Conservation (phyloP, 2,797 vertebrate species). For the Enteromius argenteus region DNA sequence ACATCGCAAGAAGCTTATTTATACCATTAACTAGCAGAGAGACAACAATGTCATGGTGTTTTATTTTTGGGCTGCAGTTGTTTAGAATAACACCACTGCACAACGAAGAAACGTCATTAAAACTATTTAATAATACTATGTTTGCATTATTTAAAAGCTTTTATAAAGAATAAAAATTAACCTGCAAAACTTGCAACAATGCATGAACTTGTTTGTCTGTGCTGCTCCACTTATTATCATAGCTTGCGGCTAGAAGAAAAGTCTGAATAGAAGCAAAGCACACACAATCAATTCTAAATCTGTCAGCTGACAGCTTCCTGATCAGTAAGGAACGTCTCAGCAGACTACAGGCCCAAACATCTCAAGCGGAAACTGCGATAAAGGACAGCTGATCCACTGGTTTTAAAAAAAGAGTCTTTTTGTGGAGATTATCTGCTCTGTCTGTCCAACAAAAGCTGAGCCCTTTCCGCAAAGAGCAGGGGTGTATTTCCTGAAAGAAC, state of each 20-base stretch:
- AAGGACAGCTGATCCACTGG: constrained; percentile 15
- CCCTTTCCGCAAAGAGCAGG: not conserved
- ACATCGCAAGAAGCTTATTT: constrained; percentile 17
- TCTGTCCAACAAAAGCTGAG: constrained; percentile 17
- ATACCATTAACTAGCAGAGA: constrained; percentile 8
- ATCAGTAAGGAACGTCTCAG: not conserved
- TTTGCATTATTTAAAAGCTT: not conserved
- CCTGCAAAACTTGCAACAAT: too few relatives aligned
- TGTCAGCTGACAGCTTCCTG: constrained; percentile 35
- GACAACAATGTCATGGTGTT: not conserved
- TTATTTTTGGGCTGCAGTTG: not conserved
- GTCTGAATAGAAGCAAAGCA: not conserved
- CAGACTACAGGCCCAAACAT: constrained; percentile 1
- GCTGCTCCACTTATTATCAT: not conserved
- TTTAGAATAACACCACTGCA: not conserved
- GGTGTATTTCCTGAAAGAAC: not conserved
- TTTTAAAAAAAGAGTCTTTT: not conserved
- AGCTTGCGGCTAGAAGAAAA: not conserved
- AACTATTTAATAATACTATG: not conserved
- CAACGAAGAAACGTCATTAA: not conserved
- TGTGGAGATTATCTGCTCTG: constrained; percentile 23
- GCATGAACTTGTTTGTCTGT: constrained; percentile 27
- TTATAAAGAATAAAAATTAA: not conserved
- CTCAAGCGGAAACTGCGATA: constrained; percentile 30
- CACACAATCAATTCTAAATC: constrained; percentile 17